Evolutionary conservation across 2,888 invertebrate genomes (phyloP).

Genomic region (Meganola albula): DNA sequence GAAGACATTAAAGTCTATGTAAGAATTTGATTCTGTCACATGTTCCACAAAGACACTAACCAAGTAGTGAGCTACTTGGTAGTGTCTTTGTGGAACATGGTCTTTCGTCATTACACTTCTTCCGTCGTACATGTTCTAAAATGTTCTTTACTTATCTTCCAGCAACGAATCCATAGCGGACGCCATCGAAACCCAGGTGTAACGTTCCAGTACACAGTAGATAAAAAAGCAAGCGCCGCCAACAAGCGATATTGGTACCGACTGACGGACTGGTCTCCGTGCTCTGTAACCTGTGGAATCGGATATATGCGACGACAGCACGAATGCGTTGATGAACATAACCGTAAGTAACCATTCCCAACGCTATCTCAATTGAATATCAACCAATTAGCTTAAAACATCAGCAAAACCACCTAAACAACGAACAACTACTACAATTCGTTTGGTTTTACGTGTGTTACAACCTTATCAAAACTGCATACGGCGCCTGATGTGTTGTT

Average conservation of each 20-base stretch:
- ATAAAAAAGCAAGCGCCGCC: slow-evolving; percentile 60
- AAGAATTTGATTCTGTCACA: too few relatives aligned
- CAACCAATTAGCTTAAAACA: too few relatives aligned
- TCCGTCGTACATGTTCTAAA: too few relatives aligned
- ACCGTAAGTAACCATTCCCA: slow-evolving; percentile 43
- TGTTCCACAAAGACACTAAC: not conserved
- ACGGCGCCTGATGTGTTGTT: too few relatives aligned
- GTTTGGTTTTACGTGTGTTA: too few relatives aligned
- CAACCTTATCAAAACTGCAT: too few relatives aligned
- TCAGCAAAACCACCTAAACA: too few relatives aligned
- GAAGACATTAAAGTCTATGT: slow-evolving; percentile 90
- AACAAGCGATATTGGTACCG: slow-evolving; percentile 83
- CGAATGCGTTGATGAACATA: slow-evolving; percentile 55
- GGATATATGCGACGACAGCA: slow-evolving; percentile 79
- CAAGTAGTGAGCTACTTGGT: too few relatives aligned
- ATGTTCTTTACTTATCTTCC: slow-evolving; percentile 9
- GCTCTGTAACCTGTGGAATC: slow-evolving; percentile 86
- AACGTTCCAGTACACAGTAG: slow-evolving; percentile 88
- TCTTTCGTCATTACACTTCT: too few relatives aligned
- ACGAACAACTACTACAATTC: too few relatives aligned
- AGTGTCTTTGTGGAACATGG: too few relatives aligned
- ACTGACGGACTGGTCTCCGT: slow-evolving; percentile 88
- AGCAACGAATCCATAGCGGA: slow-evolving; percentile 84
- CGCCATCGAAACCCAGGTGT: slow-evolving; percentile 88
- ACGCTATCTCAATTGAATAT: too few relatives aligned